Evolutionary conservation across 1,140 invertebrate species (phyloP).

Genomic region (Apis florea): DNA sequence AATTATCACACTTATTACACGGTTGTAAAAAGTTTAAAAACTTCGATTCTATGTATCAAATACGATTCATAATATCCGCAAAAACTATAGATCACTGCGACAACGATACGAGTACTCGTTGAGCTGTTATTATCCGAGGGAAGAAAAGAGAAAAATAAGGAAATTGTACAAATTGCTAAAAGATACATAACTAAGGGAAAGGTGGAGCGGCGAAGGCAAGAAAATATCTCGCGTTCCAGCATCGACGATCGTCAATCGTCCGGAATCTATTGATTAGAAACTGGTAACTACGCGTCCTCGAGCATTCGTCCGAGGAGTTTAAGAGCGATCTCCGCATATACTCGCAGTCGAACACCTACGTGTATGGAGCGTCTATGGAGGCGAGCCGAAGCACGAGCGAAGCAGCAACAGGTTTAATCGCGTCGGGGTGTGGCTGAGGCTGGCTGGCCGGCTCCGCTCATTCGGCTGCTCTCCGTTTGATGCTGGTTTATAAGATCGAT

Average conservation of each 20-base stretch:
- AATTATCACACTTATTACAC: too few relatives aligned
- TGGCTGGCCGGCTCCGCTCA: conserved; percentile 56
- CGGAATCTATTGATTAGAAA: not conserved
- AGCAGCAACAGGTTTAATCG: conserved; percentile 77
- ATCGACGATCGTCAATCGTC: not conserved
- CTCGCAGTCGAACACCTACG: conserved; percentile 51
- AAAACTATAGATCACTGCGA: too few relatives aligned
- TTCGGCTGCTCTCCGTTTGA: conserved; percentile 62
- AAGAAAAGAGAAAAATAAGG: too few relatives aligned
- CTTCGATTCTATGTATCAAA: too few relatives aligned
- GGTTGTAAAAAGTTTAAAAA: too few relatives aligned
- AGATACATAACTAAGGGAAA: too few relatives aligned
- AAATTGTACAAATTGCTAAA: too few relatives aligned
- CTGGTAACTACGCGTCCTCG: not conserved
- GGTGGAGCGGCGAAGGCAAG: too few relatives aligned
- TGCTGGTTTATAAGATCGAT: conserved; percentile 69
- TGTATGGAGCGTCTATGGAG: conserved; percentile 35
- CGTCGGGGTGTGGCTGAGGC: conserved; percentile 74
- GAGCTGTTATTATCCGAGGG: too few relatives aligned
- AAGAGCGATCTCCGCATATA: conserved; percentile 26
- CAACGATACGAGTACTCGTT: too few relatives aligned
- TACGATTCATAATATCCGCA: too few relatives aligned
- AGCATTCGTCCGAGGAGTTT: conserved; percentile 35
- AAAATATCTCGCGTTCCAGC: too few relatives aligned
- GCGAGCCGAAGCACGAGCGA: conserved; percentile 59